A percentile compares a stretch with the other conserved stretches of the same genome.
phyloP scores from a whole-genome alignment of 2,797 vertebrate species.

The Dicrostonyx torquatus region DNA sequence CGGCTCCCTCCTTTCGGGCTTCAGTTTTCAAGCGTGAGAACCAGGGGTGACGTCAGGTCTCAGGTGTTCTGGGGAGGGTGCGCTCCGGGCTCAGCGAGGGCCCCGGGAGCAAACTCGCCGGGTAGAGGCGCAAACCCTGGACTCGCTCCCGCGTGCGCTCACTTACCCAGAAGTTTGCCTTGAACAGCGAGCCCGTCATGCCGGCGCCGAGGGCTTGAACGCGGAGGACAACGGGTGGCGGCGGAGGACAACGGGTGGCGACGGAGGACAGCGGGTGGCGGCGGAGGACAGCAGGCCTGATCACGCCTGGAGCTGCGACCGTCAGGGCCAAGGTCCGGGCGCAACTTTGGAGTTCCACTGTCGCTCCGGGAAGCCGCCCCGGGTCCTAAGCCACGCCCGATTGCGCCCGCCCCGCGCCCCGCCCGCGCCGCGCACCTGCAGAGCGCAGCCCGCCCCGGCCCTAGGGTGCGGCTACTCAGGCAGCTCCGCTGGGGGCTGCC shows the following conservation, averaged over 20 bases:
- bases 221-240: neutral
- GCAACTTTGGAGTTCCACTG: neutral
- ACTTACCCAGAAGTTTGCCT: slow-evolving; percentile 87
- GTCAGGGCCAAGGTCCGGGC: accelerated
- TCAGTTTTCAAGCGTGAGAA: neutral
- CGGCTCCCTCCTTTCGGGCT: neutral
- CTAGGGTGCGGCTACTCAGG: neutral
- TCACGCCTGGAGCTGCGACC: accelerated
- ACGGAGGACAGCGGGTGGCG: neutral
- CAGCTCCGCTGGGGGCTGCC: neutral
- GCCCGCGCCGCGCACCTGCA: neutral
- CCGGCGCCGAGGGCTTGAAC: neutral
- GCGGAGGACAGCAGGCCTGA: too few relatives aligned
- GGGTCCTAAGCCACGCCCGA: slow-evolving; percentile 51
- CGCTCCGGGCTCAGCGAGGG: neutral
- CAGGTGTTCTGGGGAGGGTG: neutral
- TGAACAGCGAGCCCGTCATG: slow-evolving; percentile 84
- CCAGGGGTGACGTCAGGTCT: neutral
- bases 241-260: neutral
- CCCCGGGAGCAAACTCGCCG: accelerated
- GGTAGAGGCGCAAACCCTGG: neutral
- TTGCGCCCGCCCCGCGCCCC: neutral
- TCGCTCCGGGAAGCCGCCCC: neutral
- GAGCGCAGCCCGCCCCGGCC: neutral
- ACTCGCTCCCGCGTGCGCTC: neutral